A percentile compares a stretch with the other conserved stretches of the same genome.
These are phyloP conservation scores for Scaptomyza flava DNA, from an alignment of 2,888 invertebrate genomes.

Conservation along the genomic window DNA sequence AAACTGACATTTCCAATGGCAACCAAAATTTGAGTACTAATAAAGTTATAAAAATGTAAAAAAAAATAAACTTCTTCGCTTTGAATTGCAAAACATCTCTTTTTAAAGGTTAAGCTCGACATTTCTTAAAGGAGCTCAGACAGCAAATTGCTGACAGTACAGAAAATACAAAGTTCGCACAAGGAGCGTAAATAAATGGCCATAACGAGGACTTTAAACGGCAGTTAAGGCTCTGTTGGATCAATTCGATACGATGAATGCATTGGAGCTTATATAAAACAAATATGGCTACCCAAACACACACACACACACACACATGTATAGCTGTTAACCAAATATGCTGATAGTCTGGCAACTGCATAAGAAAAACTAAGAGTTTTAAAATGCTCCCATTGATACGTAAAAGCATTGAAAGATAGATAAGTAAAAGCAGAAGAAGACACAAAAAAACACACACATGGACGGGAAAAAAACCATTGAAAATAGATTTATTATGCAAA, in stretches of 20 bases:
- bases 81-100: neutral
- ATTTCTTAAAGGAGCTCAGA: slow-evolving; percentile 15
- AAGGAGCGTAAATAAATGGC: slow-evolving; percentile 48
- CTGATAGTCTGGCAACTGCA: slow-evolving; percentile 54
- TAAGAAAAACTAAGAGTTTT: slow-evolving; percentile 40
- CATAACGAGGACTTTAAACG: slow-evolving; percentile 52
- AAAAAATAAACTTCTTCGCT: slow-evolving; percentile 29
- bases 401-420: slow-evolving; percentile 36
- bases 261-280: slow-evolving; percentile 39
- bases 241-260: slow-evolving; percentile 44
- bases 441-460: slow-evolving; percentile 22
- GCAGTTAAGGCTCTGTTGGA: slow-evolving; percentile 44
- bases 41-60: slow-evolving; percentile 72
- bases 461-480: slow-evolving; percentile 65
- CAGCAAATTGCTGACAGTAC: slow-evolving; percentile 11
- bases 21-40: slow-evolving; percentile 70
- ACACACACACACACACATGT: slow-evolving; percentile 14
- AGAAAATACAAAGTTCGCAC: slow-evolving; percentile 33
- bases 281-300: slow-evolving; percentile 47
- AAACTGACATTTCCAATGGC: slow-evolving; percentile 44
- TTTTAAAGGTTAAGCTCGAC: slow-evolving; percentile 4
- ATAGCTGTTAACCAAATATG: slow-evolving; percentile 64
- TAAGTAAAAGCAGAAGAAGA: slow-evolving; percentile 31
- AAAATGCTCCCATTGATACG: slow-evolving; percentile 61
- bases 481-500: slow-evolving; percentile 81